Percentiles rank a stretch among this genome's conserved stretches.
Evolutionary conservation across 1,140 invertebrate genomes (phyloP).

Genomic region (Bombus balteatus): DNA sequence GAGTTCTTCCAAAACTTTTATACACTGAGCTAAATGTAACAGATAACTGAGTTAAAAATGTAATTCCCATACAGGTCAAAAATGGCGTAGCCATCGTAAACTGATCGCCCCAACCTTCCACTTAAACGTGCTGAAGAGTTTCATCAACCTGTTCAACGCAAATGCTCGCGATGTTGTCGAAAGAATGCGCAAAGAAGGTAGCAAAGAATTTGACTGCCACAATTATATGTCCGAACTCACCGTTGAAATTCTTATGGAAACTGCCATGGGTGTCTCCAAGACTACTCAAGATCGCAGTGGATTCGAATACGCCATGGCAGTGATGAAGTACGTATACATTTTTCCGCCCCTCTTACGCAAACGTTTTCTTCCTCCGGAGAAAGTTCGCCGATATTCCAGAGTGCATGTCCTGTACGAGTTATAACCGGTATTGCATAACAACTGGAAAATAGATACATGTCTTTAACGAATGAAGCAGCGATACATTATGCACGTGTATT

Average conservation of each 20-base stretch:
- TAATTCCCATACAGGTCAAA: slow-evolving; percentile 84
- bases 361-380: slow-evolving; percentile 40
- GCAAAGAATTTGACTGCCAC: slow-evolving; percentile 89
- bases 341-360: slow-evolving; percentile 8
- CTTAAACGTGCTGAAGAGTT: slow-evolving; percentile 91
- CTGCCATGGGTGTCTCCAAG: slow-evolving; percentile 91
- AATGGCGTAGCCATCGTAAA: slow-evolving; percentile 91
- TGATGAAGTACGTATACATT: slow-evolving; percentile 86
- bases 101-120: slow-evolving; percentile 93
- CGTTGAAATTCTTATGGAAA: slow-evolving; percentile 91
- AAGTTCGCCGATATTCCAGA: slow-evolving; percentile 16
- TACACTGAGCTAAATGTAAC: slow-evolving; percentile 2
- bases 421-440: slow-evolving; percentile 10
- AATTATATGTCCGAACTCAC: slow-evolving; percentile 93
- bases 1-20: neutral
- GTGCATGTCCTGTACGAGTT: neutral
- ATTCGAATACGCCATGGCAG: slow-evolving; percentile 91
- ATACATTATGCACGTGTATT: neutral
- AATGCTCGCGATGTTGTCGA: slow-evolving; percentile 88
- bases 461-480: neutral
- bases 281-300: slow-evolving; percentile 89
- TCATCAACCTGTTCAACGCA: slow-evolving; percentile 91
- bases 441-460: neutral
- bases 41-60: neutral
- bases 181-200: slow-evolving; percentile 85